A percentile compares a stretch with the other conserved stretches of the same genome.
These are phyloP conservation scores for Pyrgus malvae DNA, from an alignment of 2,888 invertebrate genomes.

Conservation along the genomic window DNA sequence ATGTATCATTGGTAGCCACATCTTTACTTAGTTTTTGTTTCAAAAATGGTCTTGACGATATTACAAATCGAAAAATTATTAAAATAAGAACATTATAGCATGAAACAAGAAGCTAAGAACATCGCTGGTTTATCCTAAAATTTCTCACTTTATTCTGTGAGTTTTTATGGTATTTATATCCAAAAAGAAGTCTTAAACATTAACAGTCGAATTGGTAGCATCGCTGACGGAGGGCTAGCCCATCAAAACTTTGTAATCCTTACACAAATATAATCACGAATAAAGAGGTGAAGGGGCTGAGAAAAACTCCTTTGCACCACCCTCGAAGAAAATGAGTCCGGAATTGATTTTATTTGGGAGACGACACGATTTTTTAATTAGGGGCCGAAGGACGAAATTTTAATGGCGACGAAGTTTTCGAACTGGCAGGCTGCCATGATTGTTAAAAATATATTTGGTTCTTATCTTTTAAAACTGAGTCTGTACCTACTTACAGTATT, in stretches of 20 bases:
- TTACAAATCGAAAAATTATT: too few species aligned
- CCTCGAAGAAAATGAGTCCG: conserved; percentile 56
- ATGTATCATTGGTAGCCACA: too few species aligned
- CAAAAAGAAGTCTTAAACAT: too few species aligned
- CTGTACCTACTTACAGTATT: not conserved
- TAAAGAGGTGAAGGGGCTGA: conserved; percentile 43
- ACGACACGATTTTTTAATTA: conserved; percentile 80
- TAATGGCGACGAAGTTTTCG: conserved; percentile 20
- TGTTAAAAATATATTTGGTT: conserved; percentile 12
- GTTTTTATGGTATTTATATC: too few species aligned
- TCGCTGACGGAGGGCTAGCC: too few species aligned
- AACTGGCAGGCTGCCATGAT: conserved; percentile 11
- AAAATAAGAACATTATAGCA: too few species aligned
- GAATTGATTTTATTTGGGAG: conserved; percentile 78
- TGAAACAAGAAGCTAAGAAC: too few species aligned
- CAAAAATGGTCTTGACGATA: too few species aligned
- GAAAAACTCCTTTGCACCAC: conserved; percentile 24
- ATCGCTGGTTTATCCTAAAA: too few species aligned
- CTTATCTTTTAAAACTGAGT: not conserved
- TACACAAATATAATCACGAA: conserved; percentile 70
- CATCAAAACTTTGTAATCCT: conserved; percentile 65
- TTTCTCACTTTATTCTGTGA: too few species aligned
- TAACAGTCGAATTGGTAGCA: not conserved
- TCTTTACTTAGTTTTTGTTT: too few species aligned
- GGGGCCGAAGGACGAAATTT: conserved; percentile 27